A percentile compares a stretch with the other conserved stretches of the same genome.
phyloP scores from a whole-genome alignment of 2,113 vertebrate genomes.

The Edolisoma coerulescens region DNA sequence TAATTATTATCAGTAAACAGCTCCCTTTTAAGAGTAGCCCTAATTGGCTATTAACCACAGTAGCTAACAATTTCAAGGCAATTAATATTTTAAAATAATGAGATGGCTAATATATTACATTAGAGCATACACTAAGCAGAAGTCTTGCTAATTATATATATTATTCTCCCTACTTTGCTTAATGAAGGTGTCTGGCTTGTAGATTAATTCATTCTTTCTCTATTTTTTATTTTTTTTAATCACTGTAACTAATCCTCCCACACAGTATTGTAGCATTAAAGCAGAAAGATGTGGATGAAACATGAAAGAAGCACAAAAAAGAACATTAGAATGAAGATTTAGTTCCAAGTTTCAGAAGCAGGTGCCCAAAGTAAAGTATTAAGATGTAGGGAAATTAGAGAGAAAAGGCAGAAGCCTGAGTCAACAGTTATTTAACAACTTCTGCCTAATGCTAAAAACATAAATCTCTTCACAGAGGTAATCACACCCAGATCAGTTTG shows the following conservation, averaged over 20 bases:
- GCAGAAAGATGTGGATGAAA: not conserved
- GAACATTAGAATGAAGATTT: not conserved
- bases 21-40: not conserved
- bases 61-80: conserved; percentile 37
- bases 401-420: conserved; percentile 5
- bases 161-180: conserved; percentile 28
- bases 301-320: not conserved
- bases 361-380: not conserved
- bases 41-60: conserved; percentile 23
- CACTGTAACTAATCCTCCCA: conserved; percentile 17
- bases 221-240: not conserved
- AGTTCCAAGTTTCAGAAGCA: not conserved
- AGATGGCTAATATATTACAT: conserved; percentile 4
- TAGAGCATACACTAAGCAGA: conserved; percentile 6
- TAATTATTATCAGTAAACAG: conserved; percentile 5
- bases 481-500: not conserved
- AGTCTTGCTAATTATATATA: conserved; percentile 35
- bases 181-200: conserved; percentile 42
- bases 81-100: conserved; percentile 48
- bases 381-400: not conserved
- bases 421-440: conserved; percentile 10
- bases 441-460: not conserved
- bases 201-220: conserved; percentile 18
- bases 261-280: not conserved
- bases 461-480: not conserved